Conservation (phyloP, 2,888 invertebrate genomes). For the Stenoptilia bipunctidactyla region DNA sequence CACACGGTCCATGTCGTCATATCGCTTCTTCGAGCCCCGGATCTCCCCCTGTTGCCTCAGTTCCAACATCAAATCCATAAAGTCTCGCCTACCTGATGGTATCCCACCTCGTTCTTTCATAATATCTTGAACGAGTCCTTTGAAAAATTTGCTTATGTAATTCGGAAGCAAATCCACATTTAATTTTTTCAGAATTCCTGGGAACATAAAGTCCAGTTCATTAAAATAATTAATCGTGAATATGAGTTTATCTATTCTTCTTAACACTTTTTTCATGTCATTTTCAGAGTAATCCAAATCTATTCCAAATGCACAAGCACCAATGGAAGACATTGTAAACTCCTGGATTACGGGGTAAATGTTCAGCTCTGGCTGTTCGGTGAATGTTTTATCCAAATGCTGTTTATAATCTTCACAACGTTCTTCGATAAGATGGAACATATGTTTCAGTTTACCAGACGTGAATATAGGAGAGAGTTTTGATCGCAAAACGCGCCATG, state of each 20-base stretch:
- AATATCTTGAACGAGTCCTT: constrained; percentile 21
- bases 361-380: constrained; percentile 20
- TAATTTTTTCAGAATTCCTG: constrained; percentile 27
- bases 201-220: constrained; percentile 32
- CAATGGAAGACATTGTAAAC: constrained; percentile 28
- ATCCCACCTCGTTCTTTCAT: constrained; percentile 25
- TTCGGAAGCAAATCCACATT: constrained; percentile 24
- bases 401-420: constrained; percentile 25
- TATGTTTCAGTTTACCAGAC: constrained; percentile 38
- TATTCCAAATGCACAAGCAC: constrained; percentile 31
- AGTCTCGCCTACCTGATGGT: constrained; percentile 29
- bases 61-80: constrained; percentile 35
- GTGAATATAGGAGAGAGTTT: constrained; percentile 39
- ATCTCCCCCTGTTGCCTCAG: constrained; percentile 25
- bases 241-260: constrained; percentile 15
- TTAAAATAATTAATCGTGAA: constrained; percentile 13
- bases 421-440: constrained; percentile 31
- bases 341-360: constrained; percentile 23
- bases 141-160: constrained; percentile 22
- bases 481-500: constrained; percentile 31
- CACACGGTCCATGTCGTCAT: constrained; percentile 10
- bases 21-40: constrained; percentile 13
- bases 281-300: constrained; percentile 20
- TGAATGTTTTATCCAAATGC: constrained; percentile 16
- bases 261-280: constrained; percentile 3